Evolutionary conservation across 1,140 invertebrate species (phyloP), one percentile per base, ranked within the genome.

Genomic region (Drosophila sulfurigaster): DNA sequence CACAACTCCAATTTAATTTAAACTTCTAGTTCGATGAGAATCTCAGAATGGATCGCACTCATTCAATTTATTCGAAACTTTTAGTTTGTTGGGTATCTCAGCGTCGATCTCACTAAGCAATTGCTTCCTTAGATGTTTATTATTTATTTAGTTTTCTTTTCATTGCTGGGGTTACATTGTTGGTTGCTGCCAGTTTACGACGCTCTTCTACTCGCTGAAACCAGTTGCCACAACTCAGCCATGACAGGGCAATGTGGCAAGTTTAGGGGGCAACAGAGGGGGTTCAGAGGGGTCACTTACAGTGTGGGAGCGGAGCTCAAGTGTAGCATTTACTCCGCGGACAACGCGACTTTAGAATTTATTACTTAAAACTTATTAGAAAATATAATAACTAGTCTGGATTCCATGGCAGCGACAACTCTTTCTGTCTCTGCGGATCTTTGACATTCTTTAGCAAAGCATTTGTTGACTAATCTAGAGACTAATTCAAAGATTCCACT

Each of bases 41-140:
- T 25, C 20, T 25, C 20, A 25, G n/a, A 25, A 25, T 25, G 0
- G 20, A 25, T 25, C 0, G 4, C 20, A 25, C 20, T 25, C 3
- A 4, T 25, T 25, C 3, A 25, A 25, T 25, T 25, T 25, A 25
- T 25, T 25, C 3, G 20, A 25, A 25, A 25, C 20, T 25, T 25
- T 25, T 25, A 25, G 20, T 25, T 25, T 25, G 20, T 25, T 38
- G 35, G 8, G 35, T 38, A 38, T 38, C 8, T 38, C 35, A 10
- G 6, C 6, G 35, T 38, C 35, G 35, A 8, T 3, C 35, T 10
- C 7, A 38, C 5, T 32, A 0, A 38, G 7, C 10, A 10, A 10
- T 38, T 10, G 35, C 35, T 10, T 38, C 10, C 35, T 38, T 10
- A 38, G n/a, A 59, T 28, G 48, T 70, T 81, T 77, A 57, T 75